These are phyloP conservation scores for Lerema accius DNA, from an alignment of 1,140 invertebrate species.

Conservation along the genomic window DNA sequence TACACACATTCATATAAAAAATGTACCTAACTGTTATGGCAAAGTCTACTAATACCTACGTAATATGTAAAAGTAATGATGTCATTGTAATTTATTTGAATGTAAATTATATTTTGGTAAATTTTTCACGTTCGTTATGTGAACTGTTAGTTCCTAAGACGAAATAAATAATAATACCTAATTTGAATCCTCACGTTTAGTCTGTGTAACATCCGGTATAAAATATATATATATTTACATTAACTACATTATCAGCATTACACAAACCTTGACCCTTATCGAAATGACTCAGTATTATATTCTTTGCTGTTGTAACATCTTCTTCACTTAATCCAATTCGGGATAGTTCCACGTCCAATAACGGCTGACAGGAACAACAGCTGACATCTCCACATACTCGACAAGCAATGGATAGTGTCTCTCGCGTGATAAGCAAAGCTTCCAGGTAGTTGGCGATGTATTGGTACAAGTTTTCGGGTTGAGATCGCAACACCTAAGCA, in stretches of 20 bases:
- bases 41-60: no score
- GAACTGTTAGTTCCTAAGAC: no score
- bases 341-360: conserved; percentile 47
- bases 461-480: conserved; percentile 80
- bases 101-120: no score
- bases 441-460: conserved; percentile 87
- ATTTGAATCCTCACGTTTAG: no score
- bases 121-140: no score
- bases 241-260: not conserved
- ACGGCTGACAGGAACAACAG: conserved; percentile 39
- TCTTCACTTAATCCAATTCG: conserved; percentile 46
- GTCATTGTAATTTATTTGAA: no score
- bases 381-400: conserved; percentile 48
- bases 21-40: no score
- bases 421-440: conserved; percentile 85
- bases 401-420: conserved; percentile 64
- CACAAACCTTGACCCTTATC: conserved; percentile 41
- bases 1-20: no score
- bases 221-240: no score
- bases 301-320: conserved; percentile 36
- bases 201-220: conserved; percentile 2
- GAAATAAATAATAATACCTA: no score
- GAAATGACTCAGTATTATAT: conserved; percentile 52
- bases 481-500: conserved; percentile 83
- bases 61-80: no score